phyloP scores from a whole-genome alignment of 2,113 vertebrate species.

The Plecotus auritus region DNA sequence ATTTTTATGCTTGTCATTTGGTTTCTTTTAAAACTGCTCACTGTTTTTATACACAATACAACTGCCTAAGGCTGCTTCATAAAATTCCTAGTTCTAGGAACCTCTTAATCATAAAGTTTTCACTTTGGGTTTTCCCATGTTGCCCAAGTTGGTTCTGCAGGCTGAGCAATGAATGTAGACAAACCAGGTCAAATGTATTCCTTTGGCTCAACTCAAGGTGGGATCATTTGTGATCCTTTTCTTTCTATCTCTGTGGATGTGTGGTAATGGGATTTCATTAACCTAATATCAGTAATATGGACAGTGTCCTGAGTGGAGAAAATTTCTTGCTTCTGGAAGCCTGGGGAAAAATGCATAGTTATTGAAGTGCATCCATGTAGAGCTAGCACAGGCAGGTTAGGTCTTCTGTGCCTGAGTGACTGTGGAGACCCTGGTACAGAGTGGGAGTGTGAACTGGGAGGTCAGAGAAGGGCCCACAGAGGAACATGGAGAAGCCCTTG shows the following conservation, averaged over 20 bases:
- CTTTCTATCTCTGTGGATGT: neutral
- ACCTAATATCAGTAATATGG: neutral
- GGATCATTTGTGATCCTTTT: neutral
- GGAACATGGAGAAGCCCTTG: neutral
- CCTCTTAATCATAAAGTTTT: conserved; percentile 20
- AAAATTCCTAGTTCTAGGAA: conserved; percentile 30
- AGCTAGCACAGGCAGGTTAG: neutral
- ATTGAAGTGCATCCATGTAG: neutral
- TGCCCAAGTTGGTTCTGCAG: neutral
- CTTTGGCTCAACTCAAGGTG: neutral
- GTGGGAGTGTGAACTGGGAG: accelerated
- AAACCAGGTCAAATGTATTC: neutral
- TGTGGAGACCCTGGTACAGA: neutral
- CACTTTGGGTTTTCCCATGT: neutral
- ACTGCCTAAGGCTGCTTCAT: conserved; percentile 19
- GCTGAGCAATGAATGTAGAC: neutral
- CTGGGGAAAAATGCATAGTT: neutral
- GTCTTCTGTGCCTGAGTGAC: neutral
- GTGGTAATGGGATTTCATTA: neutral
- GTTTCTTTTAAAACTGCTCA: conserved; percentile 54
- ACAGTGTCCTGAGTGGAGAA: neutral
- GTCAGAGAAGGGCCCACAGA: neutral
- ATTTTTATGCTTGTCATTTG: conserved; percentile 47
- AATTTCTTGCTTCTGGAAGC: neutral
- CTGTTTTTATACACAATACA: conserved; percentile 17